A percentile compares a stretch with the other conserved stretches of the same genome.
These are phyloP conservation scores for Plodia interpunctella DNA, from an alignment of 1,140 invertebrate genomes.

Conservation along the genomic window DNA sequence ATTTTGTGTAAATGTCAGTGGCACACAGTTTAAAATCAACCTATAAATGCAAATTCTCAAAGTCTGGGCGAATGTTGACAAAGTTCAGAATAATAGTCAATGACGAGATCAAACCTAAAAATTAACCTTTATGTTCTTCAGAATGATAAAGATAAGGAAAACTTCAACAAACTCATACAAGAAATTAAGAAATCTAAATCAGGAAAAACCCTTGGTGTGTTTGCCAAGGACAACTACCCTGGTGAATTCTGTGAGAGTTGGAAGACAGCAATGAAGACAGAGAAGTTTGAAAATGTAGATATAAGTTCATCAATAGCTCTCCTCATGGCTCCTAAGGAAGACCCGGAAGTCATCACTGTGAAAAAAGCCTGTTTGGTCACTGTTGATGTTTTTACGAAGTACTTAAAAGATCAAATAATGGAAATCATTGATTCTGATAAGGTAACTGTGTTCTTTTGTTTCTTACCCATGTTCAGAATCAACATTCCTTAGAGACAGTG, in stretches of 20 bases:
- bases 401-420: constrained; percentile 98
- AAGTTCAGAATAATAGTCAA: too few relatives aligned
- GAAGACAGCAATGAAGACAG: constrained; percentile 86
- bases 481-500: too few relatives aligned
- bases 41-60: too few relatives aligned
- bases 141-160: constrained; percentile 96
- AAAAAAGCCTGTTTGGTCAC: constrained; percentile 96
- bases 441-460: constrained; percentile 75
- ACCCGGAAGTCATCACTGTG: constrained; percentile 92
- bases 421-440: constrained; percentile 98
- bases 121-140: constrained; percentile 66
- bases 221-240: constrained; percentile 95
- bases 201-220: constrained; percentile 94
- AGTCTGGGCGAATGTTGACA: too few relatives aligned
- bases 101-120: too few relatives aligned
- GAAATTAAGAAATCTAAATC: constrained; percentile 92
- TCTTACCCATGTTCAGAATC: background rate
- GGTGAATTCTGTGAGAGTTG: constrained; percentile 96
- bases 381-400: constrained; percentile 97
- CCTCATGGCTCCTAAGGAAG: constrained; percentile 97
- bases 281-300: constrained; percentile 92
- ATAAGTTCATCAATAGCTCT: constrained; percentile 90
- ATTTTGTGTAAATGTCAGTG: too few relatives aligned
- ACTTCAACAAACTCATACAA: constrained; percentile 92
- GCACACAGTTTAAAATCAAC: too few relatives aligned